These are phyloP conservation scores for Microcebus murinus DNA, from an alignment of 2,113 vertebrate genomes.

Conservation along the genomic window DNA sequence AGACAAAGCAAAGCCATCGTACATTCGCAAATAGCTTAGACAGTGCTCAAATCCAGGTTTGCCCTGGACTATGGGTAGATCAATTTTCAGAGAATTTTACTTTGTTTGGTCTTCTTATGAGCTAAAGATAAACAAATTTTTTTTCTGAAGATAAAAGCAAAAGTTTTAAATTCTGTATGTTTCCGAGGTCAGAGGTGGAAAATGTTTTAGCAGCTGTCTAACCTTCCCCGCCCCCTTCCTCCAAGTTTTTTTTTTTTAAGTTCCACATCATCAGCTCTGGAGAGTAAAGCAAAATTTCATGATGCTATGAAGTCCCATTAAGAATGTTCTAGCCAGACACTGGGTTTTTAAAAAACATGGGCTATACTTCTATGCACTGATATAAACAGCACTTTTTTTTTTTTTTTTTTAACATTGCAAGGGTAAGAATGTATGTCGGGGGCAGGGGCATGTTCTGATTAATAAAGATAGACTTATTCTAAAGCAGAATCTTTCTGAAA, in stretches of 20 bases:
- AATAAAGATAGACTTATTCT: not conserved
- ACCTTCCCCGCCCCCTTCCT: not conserved
- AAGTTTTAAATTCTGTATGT: not conserved
- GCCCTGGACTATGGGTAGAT: not conserved
- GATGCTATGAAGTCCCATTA: not conserved
- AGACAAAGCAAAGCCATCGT: not conserved
- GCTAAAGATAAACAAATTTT: conserved; percentile 23
- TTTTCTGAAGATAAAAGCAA: conserved; percentile 24
- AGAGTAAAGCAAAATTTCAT: not conserved
- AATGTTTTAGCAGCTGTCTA: conserved; percentile 16
- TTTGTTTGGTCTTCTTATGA: not conserved
- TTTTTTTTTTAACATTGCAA: not conserved
- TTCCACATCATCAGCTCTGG: not conserved
- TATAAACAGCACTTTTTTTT: not conserved
- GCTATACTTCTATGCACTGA: not conserved
- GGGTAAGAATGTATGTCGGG: not conserved
- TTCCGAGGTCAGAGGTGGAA: not conserved
- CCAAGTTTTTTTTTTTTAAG: not conserved
- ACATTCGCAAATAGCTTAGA: not conserved
- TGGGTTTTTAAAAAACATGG: not conserved
- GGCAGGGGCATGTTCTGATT: not conserved
- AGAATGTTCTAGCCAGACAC: not conserved
- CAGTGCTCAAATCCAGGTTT: not conserved
- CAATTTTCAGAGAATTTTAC: conserved; percentile 22
- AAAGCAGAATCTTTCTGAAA: not conserved